phyloP scores from a whole-genome alignment of 1,140 invertebrate genomes.

The Drosophila nannoptera region DNA sequence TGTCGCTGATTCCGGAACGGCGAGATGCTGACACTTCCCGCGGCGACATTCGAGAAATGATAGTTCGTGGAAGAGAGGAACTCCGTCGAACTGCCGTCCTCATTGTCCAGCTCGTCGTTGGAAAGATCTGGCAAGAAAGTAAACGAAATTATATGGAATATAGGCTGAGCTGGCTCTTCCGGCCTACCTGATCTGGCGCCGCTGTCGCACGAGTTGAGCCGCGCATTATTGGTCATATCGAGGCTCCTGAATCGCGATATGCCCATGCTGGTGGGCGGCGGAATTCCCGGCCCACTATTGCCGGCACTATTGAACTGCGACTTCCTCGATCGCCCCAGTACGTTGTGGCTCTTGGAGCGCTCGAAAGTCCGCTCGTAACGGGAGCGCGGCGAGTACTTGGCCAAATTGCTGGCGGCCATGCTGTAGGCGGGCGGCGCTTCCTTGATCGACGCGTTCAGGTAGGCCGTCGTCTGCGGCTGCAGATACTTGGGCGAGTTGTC shows the following conservation, averaged over 20 bases:
- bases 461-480: slow-evolving; percentile 67
- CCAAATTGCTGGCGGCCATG: slow-evolving; percentile 35
- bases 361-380: slow-evolving; percentile 67
- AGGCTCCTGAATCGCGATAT: slow-evolving; percentile 77
- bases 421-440: slow-evolving; percentile 73
- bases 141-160: no score
- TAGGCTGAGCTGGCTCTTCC: background rate
- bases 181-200: slow-evolving; percentile 76
- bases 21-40: slow-evolving; percentile 50
- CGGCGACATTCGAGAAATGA: slow-evolving; percentile 51
- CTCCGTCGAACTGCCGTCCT: slow-evolving; percentile 65
- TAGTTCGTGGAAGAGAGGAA: slow-evolving; percentile 66
- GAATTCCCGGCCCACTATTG: slow-evolving; percentile 32
- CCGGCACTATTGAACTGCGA: slow-evolving; percentile 64
- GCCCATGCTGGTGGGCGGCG: slow-evolving; percentile 20
- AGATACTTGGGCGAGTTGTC: slow-evolving; percentile 75
- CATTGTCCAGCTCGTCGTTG: slow-evolving; percentile 77
- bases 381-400: slow-evolving; percentile 60
- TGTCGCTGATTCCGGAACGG: slow-evolving; percentile 71
- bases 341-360: slow-evolving; percentile 66
- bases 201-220: slow-evolving; percentile 78
- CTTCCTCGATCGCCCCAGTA: slow-evolving; percentile 66
- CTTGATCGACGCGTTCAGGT: slow-evolving; percentile 71
- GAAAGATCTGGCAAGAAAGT: slow-evolving; percentile 64
- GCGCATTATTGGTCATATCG: slow-evolving; percentile 68